phyloP scores from a whole-genome alignment of 1,140 invertebrate genomes.

The Bicyclus anynana region DNA sequence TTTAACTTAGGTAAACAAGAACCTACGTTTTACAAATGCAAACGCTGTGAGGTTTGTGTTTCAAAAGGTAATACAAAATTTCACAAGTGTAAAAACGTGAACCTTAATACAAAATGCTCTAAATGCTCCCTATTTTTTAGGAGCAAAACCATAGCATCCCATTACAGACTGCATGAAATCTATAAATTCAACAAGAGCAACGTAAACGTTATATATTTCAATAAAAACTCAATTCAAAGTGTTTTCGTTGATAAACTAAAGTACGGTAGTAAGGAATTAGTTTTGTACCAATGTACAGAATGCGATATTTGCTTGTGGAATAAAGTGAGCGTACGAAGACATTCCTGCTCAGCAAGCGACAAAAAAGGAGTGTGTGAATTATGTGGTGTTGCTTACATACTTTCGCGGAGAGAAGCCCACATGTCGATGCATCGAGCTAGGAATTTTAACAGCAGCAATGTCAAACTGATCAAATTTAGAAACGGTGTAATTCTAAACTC shows the following conservation, averaged over 20 bases:
- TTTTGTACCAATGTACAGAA: constrained; percentile 15
- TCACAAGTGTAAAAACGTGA: constrained; percentile 3
- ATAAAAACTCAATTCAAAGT: background rate
- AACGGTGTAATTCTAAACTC: background rate
- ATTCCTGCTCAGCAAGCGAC: background rate
- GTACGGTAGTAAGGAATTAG: background rate
- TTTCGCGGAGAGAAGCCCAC: background rate
- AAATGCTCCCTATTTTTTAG: constrained; percentile 16
- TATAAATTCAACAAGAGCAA: constrained; percentile 6
- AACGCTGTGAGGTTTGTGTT: constrained; percentile 11
- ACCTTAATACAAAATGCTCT: background rate
- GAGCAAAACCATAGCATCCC: background rate
- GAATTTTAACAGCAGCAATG: constrained; percentile 1
- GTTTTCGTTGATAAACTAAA: no score
- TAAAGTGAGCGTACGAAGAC: constrained; percentile 4
- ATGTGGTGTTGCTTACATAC: constrained; percentile 10
- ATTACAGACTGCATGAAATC: constrained; percentile 9
- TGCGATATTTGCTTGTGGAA: constrained; percentile 6
- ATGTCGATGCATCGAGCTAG: background rate
- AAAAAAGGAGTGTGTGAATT: background rate
- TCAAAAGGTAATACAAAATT: background rate
- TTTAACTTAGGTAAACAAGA: background rate
- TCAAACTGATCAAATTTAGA: background rate
- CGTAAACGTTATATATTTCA: constrained; percentile 7
- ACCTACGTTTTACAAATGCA: constrained; percentile 19